phyloP scores from a whole-genome alignment of 2,888 invertebrate genomes.

The Nomada fucata region DNA sequence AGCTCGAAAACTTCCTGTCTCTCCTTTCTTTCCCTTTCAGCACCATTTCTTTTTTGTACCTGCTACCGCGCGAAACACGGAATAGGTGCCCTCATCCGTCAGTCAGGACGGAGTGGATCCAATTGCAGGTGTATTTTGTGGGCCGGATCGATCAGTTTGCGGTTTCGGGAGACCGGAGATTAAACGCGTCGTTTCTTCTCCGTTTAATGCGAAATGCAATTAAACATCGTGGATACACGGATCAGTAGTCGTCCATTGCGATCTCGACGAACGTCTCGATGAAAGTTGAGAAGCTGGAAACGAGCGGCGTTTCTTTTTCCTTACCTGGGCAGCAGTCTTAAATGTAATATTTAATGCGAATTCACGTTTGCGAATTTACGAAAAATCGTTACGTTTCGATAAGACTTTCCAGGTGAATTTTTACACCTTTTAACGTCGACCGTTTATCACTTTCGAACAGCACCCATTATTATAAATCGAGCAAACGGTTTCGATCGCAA shows the following conservation, averaged over 20 bases:
- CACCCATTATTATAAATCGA: too few relatives aligned
- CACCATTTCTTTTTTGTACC: conserved; percentile 10
- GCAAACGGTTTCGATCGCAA: neutral
- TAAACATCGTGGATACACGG: neutral
- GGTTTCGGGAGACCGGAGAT: conserved; percentile 61
- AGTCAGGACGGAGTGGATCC: conserved; percentile 58
- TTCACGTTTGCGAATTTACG: conserved; percentile 34
- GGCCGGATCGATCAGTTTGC: conserved; percentile 51
- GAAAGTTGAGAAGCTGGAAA: neutral
- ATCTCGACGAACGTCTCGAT: neutral
- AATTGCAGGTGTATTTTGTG: conserved; percentile 60
- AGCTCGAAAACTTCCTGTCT: conserved; percentile 42
- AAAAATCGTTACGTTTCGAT: neutral
- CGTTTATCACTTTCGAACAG: too few relatives aligned
- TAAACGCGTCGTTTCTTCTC: conserved; percentile 52
- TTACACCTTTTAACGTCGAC: neutral
- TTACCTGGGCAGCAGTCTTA: conserved; percentile 25
- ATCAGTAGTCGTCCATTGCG: conserved; percentile 20
- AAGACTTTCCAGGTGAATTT: neutral
- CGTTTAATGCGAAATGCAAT: conserved; percentile 18
- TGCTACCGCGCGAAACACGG: conserved; percentile 35
- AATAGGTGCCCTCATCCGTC: conserved; percentile 45
- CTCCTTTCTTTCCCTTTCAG: conserved; percentile 34
- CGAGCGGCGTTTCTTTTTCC: conserved; percentile 2
- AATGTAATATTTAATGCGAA: conserved; percentile 7